Base-by-base conservation (phyloP, 2,888 invertebrate genomes). In the Pachymerium ferrugineum region DNA sequence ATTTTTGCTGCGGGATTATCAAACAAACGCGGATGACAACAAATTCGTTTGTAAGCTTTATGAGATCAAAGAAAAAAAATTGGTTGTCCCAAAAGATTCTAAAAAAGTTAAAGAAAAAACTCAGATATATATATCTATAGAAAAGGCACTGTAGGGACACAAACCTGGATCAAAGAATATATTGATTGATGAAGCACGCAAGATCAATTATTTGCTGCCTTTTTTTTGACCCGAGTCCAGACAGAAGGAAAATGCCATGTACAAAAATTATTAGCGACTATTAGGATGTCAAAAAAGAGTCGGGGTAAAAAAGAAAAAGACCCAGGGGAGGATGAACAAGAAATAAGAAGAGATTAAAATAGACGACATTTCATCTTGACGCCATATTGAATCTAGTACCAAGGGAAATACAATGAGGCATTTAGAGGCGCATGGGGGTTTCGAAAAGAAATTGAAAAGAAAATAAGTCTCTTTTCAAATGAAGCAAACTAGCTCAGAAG, bases 21-120 rank as follows among this genome's bases (percentile, higher is more conserved):
- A 62, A 62, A 28, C 62, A 62, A 62, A 62, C 62, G 62, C n/a
- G 62, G 62, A 62, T 62, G 62, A 62, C 62, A 62, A 62, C 62
- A 62, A 62, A 62, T 62, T 62, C 62, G 22, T 62, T 62, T 62
- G 62, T 62, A 62, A 62, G 25, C 62, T 62, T 62, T 28, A 38
- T 25, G n/a, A 25, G 28, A 28, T 28, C 62, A 28, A 62, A 1
- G 25, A 28, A 25, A 62, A 54, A 62, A 28, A 62, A 62, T 62
- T 25, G 62, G 12, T 28, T 62, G 62, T 62, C 62, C 62, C 62
- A 62, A 28, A 62, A 62, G 62, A 62, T 62, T 62, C 4, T 14
- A 62, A 54, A 47, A 16, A 22, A 22, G 3, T 54, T 54, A 3
- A 1, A 5, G 25, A 54, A 54, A 14, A 54, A 54, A 54, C 8